phyloP scores from a whole-genome alignment of 2,888 invertebrate genomes.

The Tipula confusa region DNA sequence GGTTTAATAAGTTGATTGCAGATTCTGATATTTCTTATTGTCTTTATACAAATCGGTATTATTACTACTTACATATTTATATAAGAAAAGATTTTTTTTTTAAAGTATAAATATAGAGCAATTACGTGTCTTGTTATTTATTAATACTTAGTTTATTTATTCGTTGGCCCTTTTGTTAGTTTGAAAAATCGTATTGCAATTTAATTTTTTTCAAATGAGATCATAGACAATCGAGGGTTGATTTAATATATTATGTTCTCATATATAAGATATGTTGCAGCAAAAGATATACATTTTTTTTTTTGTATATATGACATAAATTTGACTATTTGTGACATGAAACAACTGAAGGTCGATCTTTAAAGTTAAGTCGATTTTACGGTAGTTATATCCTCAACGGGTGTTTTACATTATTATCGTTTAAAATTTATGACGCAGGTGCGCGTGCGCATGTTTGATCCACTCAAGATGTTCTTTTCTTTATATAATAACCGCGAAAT shows the following conservation, averaged over 20 bases:
- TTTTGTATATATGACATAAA: not conserved
- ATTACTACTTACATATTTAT: not conserved
- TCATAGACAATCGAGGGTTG: not conserved
- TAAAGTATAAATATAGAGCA: not conserved
- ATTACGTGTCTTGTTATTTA: conserved; percentile 12
- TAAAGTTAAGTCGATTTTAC: not conserved
- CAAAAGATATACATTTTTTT: not conserved
- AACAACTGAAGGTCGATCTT: not conserved
- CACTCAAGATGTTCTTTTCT: not conserved
- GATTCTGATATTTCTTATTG: not conserved
- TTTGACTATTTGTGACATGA: not conserved
- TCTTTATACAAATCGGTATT: not conserved
- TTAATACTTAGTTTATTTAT: not conserved
- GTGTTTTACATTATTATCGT: not conserved
- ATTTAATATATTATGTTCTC: not conserved
- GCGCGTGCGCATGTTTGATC: not conserved
- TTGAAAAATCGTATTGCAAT: not conserved
- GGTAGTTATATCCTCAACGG: not conserved
- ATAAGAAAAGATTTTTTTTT: not conserved
- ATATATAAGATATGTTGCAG: not conserved
- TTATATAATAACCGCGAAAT: not conserved
- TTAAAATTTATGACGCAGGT: not conserved
- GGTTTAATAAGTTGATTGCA: not conserved
- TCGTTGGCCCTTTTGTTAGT: not conserved
- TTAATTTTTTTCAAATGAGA: not conserved